Evolutionary conservation across 2,888 invertebrate genomes (phyloP).

Genomic region (Lydus trimaculatus): DNA sequence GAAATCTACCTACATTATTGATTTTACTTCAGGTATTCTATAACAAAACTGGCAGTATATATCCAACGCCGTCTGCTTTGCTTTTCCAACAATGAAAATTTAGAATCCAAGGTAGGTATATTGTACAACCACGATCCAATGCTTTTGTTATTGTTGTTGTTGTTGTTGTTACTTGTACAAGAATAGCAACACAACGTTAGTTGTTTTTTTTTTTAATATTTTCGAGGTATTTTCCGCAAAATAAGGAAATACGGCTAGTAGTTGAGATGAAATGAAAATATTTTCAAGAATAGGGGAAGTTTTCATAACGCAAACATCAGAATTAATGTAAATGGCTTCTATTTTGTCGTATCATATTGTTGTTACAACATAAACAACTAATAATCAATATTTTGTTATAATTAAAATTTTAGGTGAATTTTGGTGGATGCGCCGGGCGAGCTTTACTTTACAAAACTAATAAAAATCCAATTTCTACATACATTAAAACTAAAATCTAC

Average conservation of each 20-base stretch:
- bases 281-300: neutral
- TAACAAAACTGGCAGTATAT: conserved; percentile 26
- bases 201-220: neutral
- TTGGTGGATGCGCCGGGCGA: neutral
- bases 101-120: conserved; percentile 12
- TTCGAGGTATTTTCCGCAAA: neutral
- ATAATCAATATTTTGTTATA: neutral
- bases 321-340: neutral
- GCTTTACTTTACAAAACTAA: neutral
- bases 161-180: neutral
- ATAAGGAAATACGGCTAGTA: no score
- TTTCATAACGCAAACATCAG: neutral
- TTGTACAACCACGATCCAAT: neutral
- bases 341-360: neutral
- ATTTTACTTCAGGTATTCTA: conserved; percentile 31
- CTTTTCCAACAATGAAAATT: conserved; percentile 22
- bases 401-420: no score
- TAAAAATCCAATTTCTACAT: neutral
- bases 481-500: no score
- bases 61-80: conserved; percentile 14
- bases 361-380: neutral
- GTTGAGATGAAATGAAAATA: neutral
- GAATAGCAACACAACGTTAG: neutral
- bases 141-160: neutral
- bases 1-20: conserved; percentile 29